Evolutionary conservation across 1,140 invertebrate species (phyloP).

Genomic region (Pectinophora gossypiella): DNA sequence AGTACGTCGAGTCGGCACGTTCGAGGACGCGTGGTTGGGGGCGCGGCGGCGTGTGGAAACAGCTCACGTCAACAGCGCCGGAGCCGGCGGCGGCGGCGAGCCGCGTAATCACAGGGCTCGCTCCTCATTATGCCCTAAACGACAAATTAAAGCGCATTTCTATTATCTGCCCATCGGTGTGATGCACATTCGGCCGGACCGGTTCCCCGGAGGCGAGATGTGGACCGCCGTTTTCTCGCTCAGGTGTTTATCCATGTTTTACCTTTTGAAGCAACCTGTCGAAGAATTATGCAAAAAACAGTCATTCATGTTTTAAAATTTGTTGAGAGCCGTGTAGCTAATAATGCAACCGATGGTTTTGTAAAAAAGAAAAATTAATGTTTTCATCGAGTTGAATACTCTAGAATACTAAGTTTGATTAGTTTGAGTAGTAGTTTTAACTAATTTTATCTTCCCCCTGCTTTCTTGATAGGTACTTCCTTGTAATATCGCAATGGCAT

Average conservation of each 20-base stretch:
- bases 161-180: conserved; percentile 66
- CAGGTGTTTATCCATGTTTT: conserved; percentile 9
- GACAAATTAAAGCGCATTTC: conserved; percentile 74
- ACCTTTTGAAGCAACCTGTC: conserved; percentile 19
- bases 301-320: conserved; percentile 4
- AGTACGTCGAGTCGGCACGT: conserved; percentile 24
- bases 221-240: conserved; percentile 7
- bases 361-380: neutral
- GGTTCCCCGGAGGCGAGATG: conserved; percentile 23
- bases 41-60: conserved; percentile 42
- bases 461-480: no score
- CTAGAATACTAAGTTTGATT: no score
- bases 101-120: conserved; percentile 63
- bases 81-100: conserved; percentile 49
- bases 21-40: conserved; percentile 33
- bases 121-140: conserved; percentile 72
- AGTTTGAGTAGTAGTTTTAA: no score
- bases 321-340: neutral
- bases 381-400: no score
- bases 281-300: conserved; percentile 25
- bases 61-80: conserved; percentile 52
- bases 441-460: no score
- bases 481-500: no score
- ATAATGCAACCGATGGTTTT: neutral
- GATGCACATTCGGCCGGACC: conserved; percentile 35